Percentiles rank a stretch among this genome's conserved stretches.
Evolutionary conservation across 2,113 vertebrate species (phyloP).

Genomic region (Microtus montanus): DNA sequence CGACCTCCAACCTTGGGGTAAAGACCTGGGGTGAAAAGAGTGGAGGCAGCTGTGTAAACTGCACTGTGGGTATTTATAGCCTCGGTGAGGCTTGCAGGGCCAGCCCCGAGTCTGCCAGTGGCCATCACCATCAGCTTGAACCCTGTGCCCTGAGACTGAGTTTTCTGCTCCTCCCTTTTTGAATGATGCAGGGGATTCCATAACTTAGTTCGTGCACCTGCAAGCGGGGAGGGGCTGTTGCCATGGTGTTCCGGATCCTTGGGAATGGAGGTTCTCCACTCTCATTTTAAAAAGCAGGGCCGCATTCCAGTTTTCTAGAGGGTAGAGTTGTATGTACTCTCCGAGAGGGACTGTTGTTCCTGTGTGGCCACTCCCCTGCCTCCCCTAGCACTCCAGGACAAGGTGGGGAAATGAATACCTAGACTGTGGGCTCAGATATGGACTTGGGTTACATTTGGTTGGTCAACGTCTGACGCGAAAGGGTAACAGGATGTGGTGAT

Average conservation of each 20-base stretch:
- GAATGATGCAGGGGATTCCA: not conserved
- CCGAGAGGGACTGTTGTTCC: not conserved
- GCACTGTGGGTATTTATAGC: slow-evolving; percentile 66
- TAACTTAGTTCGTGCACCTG: slow-evolving; percentile 21
- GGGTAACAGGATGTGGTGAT: not conserved
- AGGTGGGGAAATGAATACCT: not conserved
- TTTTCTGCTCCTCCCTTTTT: not conserved
- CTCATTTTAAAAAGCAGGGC: not conserved
- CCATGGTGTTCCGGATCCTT: not conserved
- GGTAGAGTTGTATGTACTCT: not conserved
- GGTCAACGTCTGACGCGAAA: not conserved
- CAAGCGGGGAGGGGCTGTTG: not conserved
- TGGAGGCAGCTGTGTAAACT: slow-evolving; percentile 80
- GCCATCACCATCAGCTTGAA: not conserved
- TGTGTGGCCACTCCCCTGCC: not conserved
- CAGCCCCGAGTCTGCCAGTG: not conserved
- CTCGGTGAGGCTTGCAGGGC: not conserved
- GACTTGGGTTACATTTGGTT: not conserved
- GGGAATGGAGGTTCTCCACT: not conserved
- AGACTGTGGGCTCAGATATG: not conserved
- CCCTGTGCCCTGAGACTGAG: not conserved
- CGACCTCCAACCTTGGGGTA: slow-evolving; percentile 56
- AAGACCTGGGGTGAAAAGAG: slow-evolving; percentile 39
- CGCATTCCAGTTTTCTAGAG: not conserved
- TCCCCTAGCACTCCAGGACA: not conserved